Conservation (phyloP, 92 coral and sea anemone genomes). For the Pocillopora grandis region DNA sequence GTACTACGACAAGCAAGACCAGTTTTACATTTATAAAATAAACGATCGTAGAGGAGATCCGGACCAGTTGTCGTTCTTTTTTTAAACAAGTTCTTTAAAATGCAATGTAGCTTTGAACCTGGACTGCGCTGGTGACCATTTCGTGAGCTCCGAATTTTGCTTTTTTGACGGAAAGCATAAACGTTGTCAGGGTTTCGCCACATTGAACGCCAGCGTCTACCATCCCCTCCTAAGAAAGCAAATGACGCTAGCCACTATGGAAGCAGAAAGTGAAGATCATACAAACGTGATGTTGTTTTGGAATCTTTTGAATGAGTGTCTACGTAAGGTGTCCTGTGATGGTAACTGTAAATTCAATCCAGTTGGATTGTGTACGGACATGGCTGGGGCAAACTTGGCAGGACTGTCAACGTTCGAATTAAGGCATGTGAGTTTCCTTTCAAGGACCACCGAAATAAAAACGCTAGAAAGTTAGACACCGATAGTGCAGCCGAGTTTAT, state of each 20-base stretch:
- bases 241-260: constrained; percentile 35
- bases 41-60: constrained; percentile 10
- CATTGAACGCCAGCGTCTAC: constrained; percentile 48
- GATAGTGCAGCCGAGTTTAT: constrained; percentile 15
- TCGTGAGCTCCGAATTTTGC: constrained; percentile 37
- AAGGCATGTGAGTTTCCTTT: constrained; percentile 68
- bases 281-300: constrained; percentile 31
- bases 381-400: constrained; percentile 53
- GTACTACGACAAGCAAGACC: background rate
- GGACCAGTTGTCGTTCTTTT: constrained; percentile 27
- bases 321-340: constrained; percentile 15
- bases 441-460: constrained; percentile 51
- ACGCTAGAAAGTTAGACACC: constrained; percentile 4
- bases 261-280: constrained; percentile 20
- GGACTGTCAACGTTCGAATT: constrained; percentile 17
- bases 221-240: constrained; percentile 36
- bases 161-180: constrained; percentile 49
- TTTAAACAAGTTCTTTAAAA: constrained; percentile 31
- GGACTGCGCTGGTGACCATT: constrained; percentile 34
- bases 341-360: constrained; percentile 13
- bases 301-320: constrained; percentile 30
- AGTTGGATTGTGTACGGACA: constrained; percentile 44
- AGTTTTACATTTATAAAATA: background rate
- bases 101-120: constrained; percentile 26
- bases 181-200: constrained; percentile 29